Evolutionary conservation across 2,888 invertebrate species (phyloP), one percentile per base, ranked within the genome.

Genomic region (Belgica antarctica): DNA sequence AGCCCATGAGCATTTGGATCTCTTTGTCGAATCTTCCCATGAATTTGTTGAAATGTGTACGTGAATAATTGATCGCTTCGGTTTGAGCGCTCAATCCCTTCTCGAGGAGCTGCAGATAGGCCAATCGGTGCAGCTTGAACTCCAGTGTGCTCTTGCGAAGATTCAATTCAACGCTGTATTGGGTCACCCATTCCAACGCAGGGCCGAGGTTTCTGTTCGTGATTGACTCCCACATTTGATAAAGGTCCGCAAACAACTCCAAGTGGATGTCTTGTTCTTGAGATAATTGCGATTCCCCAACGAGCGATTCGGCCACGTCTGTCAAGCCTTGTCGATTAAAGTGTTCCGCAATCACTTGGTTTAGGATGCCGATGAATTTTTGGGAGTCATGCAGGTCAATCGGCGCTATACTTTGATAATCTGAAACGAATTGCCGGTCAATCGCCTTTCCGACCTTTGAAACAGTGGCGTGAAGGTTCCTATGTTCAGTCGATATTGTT

Each of bases 371-470:
- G 63, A 86, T 81, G 75, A 89, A 89, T 0, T 77, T 76, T 72
- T 84, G 83, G 73, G 85, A 84, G 78, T 84, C 82, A 0, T 90
- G 86, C 73, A 90, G 90, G 72, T 94, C 94, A 61, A 86, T 84
- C 46, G 92, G 87, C 71, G 92, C 90, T 0, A 94, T 93, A 1
- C 92, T 88, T 0, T 89, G 89, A 81, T 94, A 96, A 79, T 97
- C 96, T 0, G 92, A 86, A 46, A 91, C 90, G 77, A 96, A 96
- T 81, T 95, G 95, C 75, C 94, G 87, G 78, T 99, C 98, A 74
- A 99, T 93, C 0, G 94, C 90, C 82, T 97, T 98, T 65, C 98
- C 98, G 62, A 97, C 94, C 83, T 94, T 92, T 0, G 97, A 97
- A 2, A 91, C 90, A 1, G 78, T 75, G 0, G 79, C 78, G 77